phyloP scores from a whole-genome alignment of 2,113 vertebrate genomes.

The Prionailurus bengalensis region DNA sequence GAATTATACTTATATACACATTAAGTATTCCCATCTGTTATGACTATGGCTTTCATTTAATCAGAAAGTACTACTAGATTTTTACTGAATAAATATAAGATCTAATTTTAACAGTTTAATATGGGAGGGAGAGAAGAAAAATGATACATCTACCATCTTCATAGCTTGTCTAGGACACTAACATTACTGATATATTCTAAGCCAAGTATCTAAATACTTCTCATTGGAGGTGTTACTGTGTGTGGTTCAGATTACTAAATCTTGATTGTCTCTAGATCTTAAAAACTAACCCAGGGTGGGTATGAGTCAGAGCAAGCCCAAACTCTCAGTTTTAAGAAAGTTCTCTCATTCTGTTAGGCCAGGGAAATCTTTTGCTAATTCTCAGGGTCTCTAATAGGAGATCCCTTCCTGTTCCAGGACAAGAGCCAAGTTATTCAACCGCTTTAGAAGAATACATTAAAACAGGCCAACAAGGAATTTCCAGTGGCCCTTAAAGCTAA shows the following conservation, averaged over 20 bases:
- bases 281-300: background rate
- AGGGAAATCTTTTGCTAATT: background rate
- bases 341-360: background rate
- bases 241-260: background rate
- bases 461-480: background rate
- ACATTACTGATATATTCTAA: background rate
- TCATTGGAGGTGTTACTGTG: background rate
- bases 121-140: background rate
- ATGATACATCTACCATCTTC: too few relatives aligned
- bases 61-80: background rate
- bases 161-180: background rate
- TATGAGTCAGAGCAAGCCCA: background rate
- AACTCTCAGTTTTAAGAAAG: background rate
- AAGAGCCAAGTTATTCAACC: background rate
- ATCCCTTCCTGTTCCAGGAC: background rate
- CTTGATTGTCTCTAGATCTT: background rate
- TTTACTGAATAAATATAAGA: background rate
- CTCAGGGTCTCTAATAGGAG: background rate
- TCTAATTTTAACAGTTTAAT: background rate
- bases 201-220: background rate
- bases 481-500: background rate
- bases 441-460: conserved; percentile 37
- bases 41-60: background rate
- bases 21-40: background rate
- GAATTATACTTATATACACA: background rate